Evolutionary conservation across 1,140 invertebrate genomes (phyloP).

Genomic region (Heliconius nattereri): DNA sequence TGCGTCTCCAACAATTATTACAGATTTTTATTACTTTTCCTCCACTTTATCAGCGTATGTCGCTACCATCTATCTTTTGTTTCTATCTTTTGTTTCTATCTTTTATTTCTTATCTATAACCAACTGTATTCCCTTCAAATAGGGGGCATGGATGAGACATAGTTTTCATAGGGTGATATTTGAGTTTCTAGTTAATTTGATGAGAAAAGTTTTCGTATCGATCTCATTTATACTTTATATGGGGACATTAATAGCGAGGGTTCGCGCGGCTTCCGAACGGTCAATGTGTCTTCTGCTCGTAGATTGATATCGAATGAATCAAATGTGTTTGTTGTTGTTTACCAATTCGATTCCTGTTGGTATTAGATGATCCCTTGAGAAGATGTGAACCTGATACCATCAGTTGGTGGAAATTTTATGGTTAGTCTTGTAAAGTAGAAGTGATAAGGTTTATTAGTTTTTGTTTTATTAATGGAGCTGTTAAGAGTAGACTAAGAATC

Average conservation of each 20-base stretch:
- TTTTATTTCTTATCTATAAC: conserved; percentile 12
- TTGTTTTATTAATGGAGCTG: conserved; percentile 2
- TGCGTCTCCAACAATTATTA: conserved; percentile 36
- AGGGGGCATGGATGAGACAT: conserved; percentile 11
- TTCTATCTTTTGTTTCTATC: neutral
- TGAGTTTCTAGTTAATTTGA: conserved; percentile 72
- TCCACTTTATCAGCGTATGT: conserved; percentile 43
- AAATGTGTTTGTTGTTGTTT: conserved; percentile 55
- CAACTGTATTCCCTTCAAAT: conserved; percentile 20
- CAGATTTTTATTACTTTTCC: conserved; percentile 40
- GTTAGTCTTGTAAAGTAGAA: conserved; percentile 31
- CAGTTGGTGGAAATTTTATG: conserved; percentile 3
- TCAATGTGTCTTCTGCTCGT: conserved; percentile 45
- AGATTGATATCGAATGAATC: conserved; percentile 60
- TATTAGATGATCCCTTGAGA: conserved; percentile 37
- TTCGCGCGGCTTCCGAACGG: conserved; percentile 55
- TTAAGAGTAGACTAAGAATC: neutral
- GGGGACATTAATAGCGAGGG: conserved; percentile 55
- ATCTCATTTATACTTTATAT: conserved; percentile 71
- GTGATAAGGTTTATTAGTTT: conserved; percentile 30
- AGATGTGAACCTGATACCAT: conserved; percentile 31
- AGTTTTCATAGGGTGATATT: conserved; percentile 37
- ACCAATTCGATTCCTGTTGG: conserved; percentile 36
- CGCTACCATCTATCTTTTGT: conserved; percentile 13
- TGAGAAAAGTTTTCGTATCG: conserved; percentile 69